A percentile compares a stretch with the other conserved stretches of the same genome.
Conservation (phyloP, 1,140 invertebrate genomes). For the Helicoverpa armigera region DNA sequence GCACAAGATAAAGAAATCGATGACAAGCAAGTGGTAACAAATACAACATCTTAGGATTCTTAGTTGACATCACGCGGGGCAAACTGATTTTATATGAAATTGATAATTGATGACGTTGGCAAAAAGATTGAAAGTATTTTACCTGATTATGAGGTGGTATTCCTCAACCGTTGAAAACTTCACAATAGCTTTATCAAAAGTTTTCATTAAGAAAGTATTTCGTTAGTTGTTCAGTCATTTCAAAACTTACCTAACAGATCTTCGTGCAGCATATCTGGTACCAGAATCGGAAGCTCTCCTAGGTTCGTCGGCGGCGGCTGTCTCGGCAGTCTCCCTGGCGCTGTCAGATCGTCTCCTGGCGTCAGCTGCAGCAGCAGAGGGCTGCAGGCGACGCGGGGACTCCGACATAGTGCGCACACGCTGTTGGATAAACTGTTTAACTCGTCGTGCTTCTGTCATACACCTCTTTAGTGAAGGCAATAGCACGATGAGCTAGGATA, state of each 20-base stretch:
- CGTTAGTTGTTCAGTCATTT: too few relatives aligned
- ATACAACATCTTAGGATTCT: too few relatives aligned
- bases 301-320: conserved; percentile 58
- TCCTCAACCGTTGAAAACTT: too few relatives aligned
- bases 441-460: conserved; percentile 12
- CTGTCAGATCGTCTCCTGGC: conserved; percentile 72
- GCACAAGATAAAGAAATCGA: too few relatives aligned
- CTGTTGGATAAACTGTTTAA: conserved; percentile 56
- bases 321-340: conserved; percentile 56
- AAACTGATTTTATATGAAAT: too few relatives aligned
- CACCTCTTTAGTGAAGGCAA: not conserved
- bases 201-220: too few relatives aligned
- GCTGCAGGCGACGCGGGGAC: conserved; percentile 71
- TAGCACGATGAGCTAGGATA: not conserved
- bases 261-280: conserved; percentile 59
- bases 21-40: too few relatives aligned
- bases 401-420: conserved; percentile 74
- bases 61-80: too few relatives aligned
- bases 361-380: conserved; percentile 60
- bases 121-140: too few relatives aligned
- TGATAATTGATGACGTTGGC: too few relatives aligned
- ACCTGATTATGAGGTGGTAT: too few relatives aligned
- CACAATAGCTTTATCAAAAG: too few relatives aligned
- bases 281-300: conserved; percentile 73
- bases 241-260: conserved; percentile 72